Evolutionary conservation across 1,140 invertebrate genomes (phyloP).

Genomic region (Marisa cornuarietis): DNA sequence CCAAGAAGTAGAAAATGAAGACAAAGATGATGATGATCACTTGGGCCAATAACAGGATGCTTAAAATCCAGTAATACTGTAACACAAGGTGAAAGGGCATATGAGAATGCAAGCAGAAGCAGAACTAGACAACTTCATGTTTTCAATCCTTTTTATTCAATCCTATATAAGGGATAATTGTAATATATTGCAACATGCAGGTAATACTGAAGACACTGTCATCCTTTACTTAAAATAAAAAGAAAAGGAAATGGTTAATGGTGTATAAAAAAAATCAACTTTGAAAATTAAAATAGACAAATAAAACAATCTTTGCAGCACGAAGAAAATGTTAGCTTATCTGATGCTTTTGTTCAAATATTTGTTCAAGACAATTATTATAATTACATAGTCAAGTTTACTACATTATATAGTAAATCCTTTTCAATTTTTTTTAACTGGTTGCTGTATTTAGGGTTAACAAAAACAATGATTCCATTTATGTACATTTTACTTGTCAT

Average conservation of each 20-base stretch:
- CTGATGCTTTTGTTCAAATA: too few relatives aligned
- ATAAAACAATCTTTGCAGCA: too few relatives aligned
- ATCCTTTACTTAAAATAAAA: background rate
- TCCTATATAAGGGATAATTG: too few relatives aligned
- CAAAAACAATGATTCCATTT: background rate
- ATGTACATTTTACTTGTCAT: background rate
- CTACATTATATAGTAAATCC: too few relatives aligned
- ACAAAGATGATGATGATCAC: constrained; percentile 87
- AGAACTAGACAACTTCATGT: background rate
- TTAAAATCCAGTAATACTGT: constrained; percentile 86
- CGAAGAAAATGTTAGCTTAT: too few relatives aligned
- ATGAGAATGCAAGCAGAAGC: background rate
- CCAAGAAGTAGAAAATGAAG: constrained; percentile 73
- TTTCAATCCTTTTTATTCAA: background rate
- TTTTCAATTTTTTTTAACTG: too few relatives aligned
- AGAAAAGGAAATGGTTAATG: too few relatives aligned
- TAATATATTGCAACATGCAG: background rate
- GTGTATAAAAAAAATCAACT: too few relatives aligned
- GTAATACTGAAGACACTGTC: background rate
- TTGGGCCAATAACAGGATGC: constrained; percentile 88
- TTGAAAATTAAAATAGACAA: too few relatives aligned
- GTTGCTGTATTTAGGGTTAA: background rate
- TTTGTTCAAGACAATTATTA: too few relatives aligned
- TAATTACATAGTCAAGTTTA: too few relatives aligned
- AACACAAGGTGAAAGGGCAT: constrained; percentile 11